Evolutionary conservation across 2,797 vertebrate genomes (phyloP).

Genomic region (Adrianichthys oophorus): DNA sequence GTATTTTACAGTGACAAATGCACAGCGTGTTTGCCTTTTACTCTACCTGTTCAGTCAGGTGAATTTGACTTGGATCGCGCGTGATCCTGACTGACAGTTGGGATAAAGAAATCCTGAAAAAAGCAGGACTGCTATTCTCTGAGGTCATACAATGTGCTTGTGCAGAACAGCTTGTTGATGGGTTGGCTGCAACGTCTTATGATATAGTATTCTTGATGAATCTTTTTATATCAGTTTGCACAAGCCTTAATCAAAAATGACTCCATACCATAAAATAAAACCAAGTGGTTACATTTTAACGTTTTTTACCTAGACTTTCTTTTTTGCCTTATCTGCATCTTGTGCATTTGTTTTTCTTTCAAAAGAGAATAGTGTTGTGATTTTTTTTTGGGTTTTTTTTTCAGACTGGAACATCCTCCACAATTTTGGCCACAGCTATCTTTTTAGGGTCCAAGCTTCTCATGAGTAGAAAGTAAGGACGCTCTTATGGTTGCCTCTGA

Average conservation of each 20-base stretch:
- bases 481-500: conserved; percentile 98
- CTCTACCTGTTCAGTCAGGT: conserved; percentile 16
- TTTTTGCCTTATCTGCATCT: not conserved
- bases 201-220: not conserved
- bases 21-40: conserved; percentile 10
- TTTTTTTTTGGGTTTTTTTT: conserved; percentile 3
- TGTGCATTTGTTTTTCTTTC: no score
- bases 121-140: conserved; percentile 4
- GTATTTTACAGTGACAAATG: conserved; percentile 50
- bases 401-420: conserved; percentile 12
- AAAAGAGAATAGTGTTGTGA: not conserved
- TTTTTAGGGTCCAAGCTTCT: conserved; percentile 29
- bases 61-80: not conserved
- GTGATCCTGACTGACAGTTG: conserved; percentile 1
- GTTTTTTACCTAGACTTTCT: not conserved
- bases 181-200: not conserved
- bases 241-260: conserved; percentile 1
- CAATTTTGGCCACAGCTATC: not conserved
- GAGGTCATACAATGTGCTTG: not conserved
- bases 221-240: not conserved
- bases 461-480: conserved; percentile 98
- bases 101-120: not conserved
- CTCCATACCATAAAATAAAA: conserved; percentile 3
- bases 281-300: not conserved
- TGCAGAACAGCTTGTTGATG: not conserved